Conservation (phyloP, 37 sponge, comb jelly and placozoan genomes). For the Amphimedon queenslandica region DNA sequence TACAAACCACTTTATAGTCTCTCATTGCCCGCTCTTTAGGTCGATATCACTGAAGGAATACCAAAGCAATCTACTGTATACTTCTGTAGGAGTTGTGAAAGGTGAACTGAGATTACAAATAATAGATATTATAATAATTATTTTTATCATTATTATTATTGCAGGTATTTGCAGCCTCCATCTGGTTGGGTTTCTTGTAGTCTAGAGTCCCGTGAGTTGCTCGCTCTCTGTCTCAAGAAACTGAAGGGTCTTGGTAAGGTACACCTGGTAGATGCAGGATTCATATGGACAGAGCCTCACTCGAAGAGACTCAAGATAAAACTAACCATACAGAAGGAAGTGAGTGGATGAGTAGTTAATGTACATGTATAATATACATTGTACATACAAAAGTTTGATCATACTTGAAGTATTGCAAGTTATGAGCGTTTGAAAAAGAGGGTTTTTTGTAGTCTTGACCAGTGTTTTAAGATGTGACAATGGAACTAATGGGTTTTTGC, state of each 20-base stretch:
- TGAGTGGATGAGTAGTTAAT: neutral
- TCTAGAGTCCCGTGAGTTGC: slow-evolving; percentile 88
- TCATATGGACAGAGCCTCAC: slow-evolving; percentile 98
- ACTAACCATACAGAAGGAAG: slow-evolving; percentile 93
- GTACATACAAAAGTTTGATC: too few relatives aligned
- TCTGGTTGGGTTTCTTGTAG: slow-evolving; percentile 73
- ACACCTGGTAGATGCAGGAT: slow-evolving; percentile 92
- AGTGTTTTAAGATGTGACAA: too few relatives aligned
- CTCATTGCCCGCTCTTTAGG: too few relatives aligned
- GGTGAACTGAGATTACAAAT: too few relatives aligned
- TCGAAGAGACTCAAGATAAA: slow-evolving; percentile 96
- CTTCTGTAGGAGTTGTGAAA: slow-evolving; percentile 90
- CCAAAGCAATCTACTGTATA: slow-evolving; percentile 81
- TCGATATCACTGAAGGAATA: slow-evolving; percentile 89
- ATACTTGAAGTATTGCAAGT: too few relatives aligned
- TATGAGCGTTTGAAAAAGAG: too few relatives aligned
- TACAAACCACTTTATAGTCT: too few relatives aligned
- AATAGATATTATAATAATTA: too few relatives aligned
- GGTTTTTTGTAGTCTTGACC: too few relatives aligned
- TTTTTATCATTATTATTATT: too few relatives aligned
- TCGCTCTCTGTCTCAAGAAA: slow-evolving; percentile 88
- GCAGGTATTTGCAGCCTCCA: slow-evolving; percentile 93
- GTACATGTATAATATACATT: neutral
- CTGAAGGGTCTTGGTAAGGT: slow-evolving; percentile 81
- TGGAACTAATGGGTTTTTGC: too few relatives aligned